Percentiles rank a stretch among this genome's conserved stretches.
Evolutionary conservation across 1,140 invertebrate genomes (phyloP).

Genomic region (Epicauta chinensis): DNA sequence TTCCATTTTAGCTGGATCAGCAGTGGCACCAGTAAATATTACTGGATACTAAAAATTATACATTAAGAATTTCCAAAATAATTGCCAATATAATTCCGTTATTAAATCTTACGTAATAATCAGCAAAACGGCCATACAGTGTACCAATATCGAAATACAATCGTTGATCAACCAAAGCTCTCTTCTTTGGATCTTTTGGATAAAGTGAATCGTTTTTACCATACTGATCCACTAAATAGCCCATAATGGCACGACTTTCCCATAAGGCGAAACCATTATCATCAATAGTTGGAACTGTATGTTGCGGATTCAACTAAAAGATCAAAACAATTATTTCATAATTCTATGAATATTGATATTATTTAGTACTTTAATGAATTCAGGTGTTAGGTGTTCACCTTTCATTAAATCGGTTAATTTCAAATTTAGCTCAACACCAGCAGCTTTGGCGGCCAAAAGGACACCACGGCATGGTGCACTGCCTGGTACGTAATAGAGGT

Average conservation of each 20-base stretch:
- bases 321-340: slow-evolving; percentile 8
- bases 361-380: slow-evolving; percentile 64
- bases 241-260: slow-evolving; percentile 67
- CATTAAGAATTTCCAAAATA: slow-evolving; percentile 11
- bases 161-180: slow-evolving; percentile 65
- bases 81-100: slow-evolving; percentile 3
- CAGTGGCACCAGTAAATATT: slow-evolving; percentile 56
- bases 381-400: slow-evolving; percentile 62
- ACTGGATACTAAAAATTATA: slow-evolving; percentile 57
- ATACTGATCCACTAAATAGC: slow-evolving; percentile 67
- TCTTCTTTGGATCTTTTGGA: slow-evolving; percentile 62
- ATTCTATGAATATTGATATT: not conserved
- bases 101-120: slow-evolving; percentile 53
- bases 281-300: slow-evolving; percentile 61
- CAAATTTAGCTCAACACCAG: slow-evolving; percentile 62
- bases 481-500: slow-evolving; percentile 50
- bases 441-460: slow-evolving; percentile 54
- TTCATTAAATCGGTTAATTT: slow-evolving; percentile 55
- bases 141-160: slow-evolving; percentile 70
- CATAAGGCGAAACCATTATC: slow-evolving; percentile 60
- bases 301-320: slow-evolving; percentile 64
- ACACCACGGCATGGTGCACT: slow-evolving; percentile 58
- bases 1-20: slow-evolving; percentile 56
- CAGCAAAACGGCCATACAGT: slow-evolving; percentile 57
- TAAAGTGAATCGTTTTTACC: slow-evolving; percentile 65